These are phyloP conservation scores for Eurystomus glaucurus DNA, from an alignment of 2,797 vertebrate species.

Conservation along the genomic window DNA sequence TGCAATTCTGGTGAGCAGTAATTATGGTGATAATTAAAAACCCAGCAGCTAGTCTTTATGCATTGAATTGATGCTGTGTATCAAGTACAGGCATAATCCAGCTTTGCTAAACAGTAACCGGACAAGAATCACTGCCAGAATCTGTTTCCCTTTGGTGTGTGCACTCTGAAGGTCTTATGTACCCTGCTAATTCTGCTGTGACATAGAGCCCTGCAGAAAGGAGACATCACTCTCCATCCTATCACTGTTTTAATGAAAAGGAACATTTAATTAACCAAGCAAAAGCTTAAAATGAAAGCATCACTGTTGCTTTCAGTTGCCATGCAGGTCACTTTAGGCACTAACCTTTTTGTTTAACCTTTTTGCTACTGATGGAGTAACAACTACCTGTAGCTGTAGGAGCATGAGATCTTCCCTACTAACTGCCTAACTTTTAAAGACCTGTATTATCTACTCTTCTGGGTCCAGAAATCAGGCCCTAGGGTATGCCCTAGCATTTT, in stretches of 20 bases:
- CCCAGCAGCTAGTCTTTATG: neutral
- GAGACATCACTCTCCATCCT: neutral
- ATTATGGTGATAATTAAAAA: neutral
- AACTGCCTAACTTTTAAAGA: neutral
- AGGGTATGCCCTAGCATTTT: neutral
- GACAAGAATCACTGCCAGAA: neutral
- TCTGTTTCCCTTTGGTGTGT: neutral
- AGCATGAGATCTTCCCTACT: neutral
- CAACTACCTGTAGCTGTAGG: neutral
- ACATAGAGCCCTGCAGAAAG: neutral
- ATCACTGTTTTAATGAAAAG: neutral
- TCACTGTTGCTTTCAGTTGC: neutral
- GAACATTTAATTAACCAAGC: neutral
- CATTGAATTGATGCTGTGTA: neutral
- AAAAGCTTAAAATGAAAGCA: neutral
- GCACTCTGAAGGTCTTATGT: accelerated
- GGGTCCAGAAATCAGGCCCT: neutral
- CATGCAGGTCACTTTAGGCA: neutral
- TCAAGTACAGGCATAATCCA: neutral
- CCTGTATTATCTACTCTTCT: neutral
- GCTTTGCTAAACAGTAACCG: neutral
- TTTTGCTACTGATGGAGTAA: neutral
- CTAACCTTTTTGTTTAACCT: neutral
- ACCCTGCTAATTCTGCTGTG: neutral
- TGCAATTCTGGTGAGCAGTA: neutral